Evolutionary conservation across 2,113 vertebrate species (phyloP).

Genomic region (Pungitius pungitius): DNA sequence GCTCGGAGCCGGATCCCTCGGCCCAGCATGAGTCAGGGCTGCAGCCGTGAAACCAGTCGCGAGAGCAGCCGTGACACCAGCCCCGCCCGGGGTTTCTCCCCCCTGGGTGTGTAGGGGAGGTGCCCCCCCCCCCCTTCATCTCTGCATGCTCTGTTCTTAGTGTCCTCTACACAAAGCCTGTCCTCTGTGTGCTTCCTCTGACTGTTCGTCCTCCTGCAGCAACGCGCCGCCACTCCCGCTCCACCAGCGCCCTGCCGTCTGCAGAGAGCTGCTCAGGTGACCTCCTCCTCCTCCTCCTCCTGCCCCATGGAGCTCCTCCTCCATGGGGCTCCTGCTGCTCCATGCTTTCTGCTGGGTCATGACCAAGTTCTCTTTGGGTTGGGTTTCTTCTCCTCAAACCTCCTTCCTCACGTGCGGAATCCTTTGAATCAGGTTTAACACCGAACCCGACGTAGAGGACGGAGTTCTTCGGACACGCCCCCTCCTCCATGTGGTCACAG

Average conservation of each 20-base stretch:
- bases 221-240: conserved; percentile 91
- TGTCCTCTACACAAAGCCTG: background rate
- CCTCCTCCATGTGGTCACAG: no score
- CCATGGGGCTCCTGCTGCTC: no score
- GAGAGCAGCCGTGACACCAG: conserved; percentile 96
- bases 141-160: conserved; percentile 27
- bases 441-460: no score
- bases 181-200: background rate
- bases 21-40: conserved; percentile 95
- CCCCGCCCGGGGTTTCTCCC: conserved; percentile 89
- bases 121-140: background rate
- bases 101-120: conserved; percentile 87
- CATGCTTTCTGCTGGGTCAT: no score
- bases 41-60: conserved; percentile 95
- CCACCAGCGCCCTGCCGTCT: conserved; percentile 91
- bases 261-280: conserved; percentile 93
- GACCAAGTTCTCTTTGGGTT: no score
- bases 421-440: no score
- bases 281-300: no score
- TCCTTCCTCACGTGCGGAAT: no score
- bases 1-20: conserved; percentile 93
- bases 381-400: no score
- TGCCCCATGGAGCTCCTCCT: no score
- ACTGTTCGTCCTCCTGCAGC: conserved; percentile 76
- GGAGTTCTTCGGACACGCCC: no score